Evolutionary conservation across 2,888 invertebrate genomes (phyloP), one percentile per base, ranked within the genome.

Genomic region (Amphipyra tragopoginis): DNA sequence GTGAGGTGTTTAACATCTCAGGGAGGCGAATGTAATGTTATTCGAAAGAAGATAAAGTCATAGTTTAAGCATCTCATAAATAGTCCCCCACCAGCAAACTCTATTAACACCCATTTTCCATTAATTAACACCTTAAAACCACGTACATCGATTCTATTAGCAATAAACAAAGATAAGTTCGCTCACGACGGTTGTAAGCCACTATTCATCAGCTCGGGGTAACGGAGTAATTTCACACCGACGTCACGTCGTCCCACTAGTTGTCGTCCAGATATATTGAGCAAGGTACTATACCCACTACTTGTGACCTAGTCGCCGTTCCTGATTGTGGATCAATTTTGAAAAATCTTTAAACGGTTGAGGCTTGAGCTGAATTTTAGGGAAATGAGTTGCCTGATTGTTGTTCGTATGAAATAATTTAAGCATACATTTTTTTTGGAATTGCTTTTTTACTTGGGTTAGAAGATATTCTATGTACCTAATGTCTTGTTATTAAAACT

Each of bases 211-310:
- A 58, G 66, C 45, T 54, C 2, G n/a, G 57, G 45, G 56, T 70
- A 68, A 69, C 58, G 55, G 63, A 80, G 80, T 79, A 73, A 84
- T 81, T 82, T 78, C 77, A 77, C 65, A 64, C 62, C 60, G 61
- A 54, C 55, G 73, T 81, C 83, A 81, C 79, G 81, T 78, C 65
- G 65, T 39, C 62, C 49, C 54, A 50, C 60, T 65, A 65, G 58
- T 77, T 79, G 78, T 80, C 76, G 65, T 68, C 63, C 72, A 70
- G 70, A 82, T 81, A 80, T 82, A 83, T 83, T 80, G 75, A 73
- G 62, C 49, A n/a, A 53, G 44, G 21, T 48, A 21, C 43, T 53
- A 13, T 71, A 26, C 43, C 55, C 39, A 59, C 58, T 56, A 49
- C 65, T 68, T 56, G 65, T 15, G n/a, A 13, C 38, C 39, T 38